Conservation (phyloP, 2,888 invertebrate species). For the Camptogramma bilineatum region DNA sequence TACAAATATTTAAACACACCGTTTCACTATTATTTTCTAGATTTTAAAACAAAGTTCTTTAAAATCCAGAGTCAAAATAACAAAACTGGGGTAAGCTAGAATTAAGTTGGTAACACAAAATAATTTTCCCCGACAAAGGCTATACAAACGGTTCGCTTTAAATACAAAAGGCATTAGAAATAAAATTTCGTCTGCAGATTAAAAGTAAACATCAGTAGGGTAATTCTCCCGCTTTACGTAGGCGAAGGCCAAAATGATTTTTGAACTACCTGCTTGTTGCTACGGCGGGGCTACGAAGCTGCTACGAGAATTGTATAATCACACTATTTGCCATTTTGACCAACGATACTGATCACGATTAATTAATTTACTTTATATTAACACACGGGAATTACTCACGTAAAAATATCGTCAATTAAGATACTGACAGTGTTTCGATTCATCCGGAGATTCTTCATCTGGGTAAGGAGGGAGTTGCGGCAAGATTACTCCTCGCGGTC, state of each 20-base stretch:
- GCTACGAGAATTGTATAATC: background rate
- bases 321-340: too few species aligned
- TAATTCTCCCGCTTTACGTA: slow-evolving; percentile 70
- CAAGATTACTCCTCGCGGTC: too few species aligned
- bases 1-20: too few species aligned
- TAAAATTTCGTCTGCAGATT: slow-evolving; percentile 81
- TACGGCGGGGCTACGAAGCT: slow-evolving; percentile 51
- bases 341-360: too few species aligned
- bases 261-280: slow-evolving; percentile 77
- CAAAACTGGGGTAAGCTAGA: background rate
- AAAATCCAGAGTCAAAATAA: slow-evolving; percentile 6
- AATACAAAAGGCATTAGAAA: slow-evolving; percentile 59
- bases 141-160: slow-evolving; percentile 46
- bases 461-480: too few species aligned
- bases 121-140: slow-evolving; percentile 3
- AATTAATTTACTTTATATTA: too few species aligned
- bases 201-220: slow-evolving; percentile 80
- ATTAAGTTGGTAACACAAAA: background rate
- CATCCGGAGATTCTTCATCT: too few species aligned
- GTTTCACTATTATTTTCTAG: too few species aligned
- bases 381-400: too few species aligned
- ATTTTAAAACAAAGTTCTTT: too few species aligned
- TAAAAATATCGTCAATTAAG: too few species aligned
- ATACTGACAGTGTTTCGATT: too few species aligned
- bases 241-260: slow-evolving; percentile 79